Evolutionary conservation across 2,113 vertebrate species (phyloP).

Genomic region (Mesitornis unicolor): DNA sequence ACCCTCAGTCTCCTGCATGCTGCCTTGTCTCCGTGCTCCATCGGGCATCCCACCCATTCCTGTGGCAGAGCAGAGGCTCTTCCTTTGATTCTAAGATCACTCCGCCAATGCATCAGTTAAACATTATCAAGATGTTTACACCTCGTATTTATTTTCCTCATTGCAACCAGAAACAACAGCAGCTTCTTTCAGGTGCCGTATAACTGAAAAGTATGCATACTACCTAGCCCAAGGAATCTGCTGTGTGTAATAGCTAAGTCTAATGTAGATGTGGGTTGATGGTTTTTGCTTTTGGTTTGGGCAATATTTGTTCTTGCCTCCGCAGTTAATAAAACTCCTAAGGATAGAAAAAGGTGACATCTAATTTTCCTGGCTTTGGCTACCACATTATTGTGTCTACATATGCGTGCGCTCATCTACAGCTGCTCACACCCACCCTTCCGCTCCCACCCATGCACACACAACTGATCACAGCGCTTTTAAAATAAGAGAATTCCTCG

Average conservation of each 20-base stretch:
- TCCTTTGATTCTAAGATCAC: not conserved
- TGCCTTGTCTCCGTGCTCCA: not conserved
- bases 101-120: not conserved
- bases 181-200: not conserved
- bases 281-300: not conserved
- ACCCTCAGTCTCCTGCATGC: not conserved
- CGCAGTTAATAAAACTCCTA: not conserved
- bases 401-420: not conserved
- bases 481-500: not conserved
- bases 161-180: not conserved
- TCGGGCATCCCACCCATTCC: not conserved
- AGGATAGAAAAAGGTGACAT: not conserved
- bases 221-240: not conserved
- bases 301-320: not conserved
- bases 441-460: not conserved
- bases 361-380: slow-evolving; percentile 12
- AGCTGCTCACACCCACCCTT: not conserved
- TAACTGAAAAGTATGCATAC: not conserved
- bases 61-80: not conserved
- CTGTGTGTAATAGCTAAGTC: not conserved
- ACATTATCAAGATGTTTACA: not conserved
- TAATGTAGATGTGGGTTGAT: not conserved
- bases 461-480: not conserved
- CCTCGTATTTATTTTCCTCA: not conserved
- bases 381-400: slow-evolving; percentile 11